Evolutionary conservation across 2,797 vertebrate genomes (phyloP).

Genomic region (Diceros bicornis): DNA sequence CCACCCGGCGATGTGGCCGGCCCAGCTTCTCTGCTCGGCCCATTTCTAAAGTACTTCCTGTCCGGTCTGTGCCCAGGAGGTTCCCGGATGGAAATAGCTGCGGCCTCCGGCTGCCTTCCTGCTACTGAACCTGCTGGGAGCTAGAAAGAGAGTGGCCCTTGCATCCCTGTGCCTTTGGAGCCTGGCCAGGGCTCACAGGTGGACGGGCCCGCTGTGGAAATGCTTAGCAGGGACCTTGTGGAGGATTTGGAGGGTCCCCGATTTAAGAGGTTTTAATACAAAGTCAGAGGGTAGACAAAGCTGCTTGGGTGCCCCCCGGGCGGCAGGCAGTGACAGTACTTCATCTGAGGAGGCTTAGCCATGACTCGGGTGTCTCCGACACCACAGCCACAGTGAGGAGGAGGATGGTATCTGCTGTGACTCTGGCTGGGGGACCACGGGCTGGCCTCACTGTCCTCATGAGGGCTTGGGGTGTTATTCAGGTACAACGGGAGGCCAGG

Average conservation of each 20-base stretch:
- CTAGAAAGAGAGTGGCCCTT: background rate
- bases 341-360: background rate
- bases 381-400: background rate
- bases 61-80: background rate
- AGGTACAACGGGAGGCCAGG: background rate
- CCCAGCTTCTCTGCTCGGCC: background rate
- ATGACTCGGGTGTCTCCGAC: background rate
- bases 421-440: background rate
- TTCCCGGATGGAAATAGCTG: background rate
- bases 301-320: background rate
- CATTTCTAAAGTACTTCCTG: background rate
- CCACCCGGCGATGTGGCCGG: rapidly evolving
- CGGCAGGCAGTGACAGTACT: background rate
- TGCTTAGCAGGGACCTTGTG: background rate
- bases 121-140: background rate
- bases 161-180: background rate
- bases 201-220: background rate
- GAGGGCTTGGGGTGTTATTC: background rate
- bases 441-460: background rate
- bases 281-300: background rate
- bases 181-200: background rate
- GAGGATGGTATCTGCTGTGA: background rate
- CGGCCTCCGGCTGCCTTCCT: background rate
- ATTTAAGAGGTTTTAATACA: background rate
- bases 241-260: background rate